Base-by-base conservation (phyloP, 2,888 invertebrate species). In the Lasioglossum malachurum region DNA sequence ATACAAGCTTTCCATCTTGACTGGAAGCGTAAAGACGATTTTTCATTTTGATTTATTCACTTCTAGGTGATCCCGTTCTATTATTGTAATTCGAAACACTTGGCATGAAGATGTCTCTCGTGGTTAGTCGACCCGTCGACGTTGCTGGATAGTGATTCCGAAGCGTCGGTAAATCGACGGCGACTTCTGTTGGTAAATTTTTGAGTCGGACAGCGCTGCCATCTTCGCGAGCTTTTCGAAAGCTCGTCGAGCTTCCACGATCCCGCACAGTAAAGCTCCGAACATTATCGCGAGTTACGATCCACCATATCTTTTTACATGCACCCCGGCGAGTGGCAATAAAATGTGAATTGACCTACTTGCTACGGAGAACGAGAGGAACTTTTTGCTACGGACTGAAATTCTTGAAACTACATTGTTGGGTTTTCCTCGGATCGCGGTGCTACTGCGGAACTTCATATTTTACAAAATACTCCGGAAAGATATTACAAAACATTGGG, bases 121-220 rank as follows among this genome's bases (percentile, higher is more conserved):
- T 1, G 69, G 14, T 35, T 60, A 19, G 31, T 16, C 19, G 23
- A 27, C 2, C 23, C 2, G 46, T 19, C 7, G 5, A 38, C 1
- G 14, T n/a, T 3, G 19, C 2, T 23, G 23, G 5, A 5, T 5
- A 27, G 4, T 8, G 69, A 38, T 80, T 46, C 16, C 16, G 16
- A 35, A 49, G 35, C 49, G 86, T 87, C 86, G 86, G 86, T 87
- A 87, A 87, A 67, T 5, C 14, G 77, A 81, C 41, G 67, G 57
- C 71, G 1, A 38, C 1, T 31, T 8, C 19, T 41, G 80, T 60
- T 35, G 81, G 77, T 77, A 75, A 79, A 78, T 71, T 86, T 75
- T 82, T 41, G 31, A 77, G 19, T 46, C 4, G 74, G 10, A 82
- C 46, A 8, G 74, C 49, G 64, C 53, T 77, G 87, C 87, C 87